These are phyloP conservation scores for Aptenodytes forsteri DNA, from an alignment of 2,113 vertebrate genomes.

Conservation along the genomic window DNA sequence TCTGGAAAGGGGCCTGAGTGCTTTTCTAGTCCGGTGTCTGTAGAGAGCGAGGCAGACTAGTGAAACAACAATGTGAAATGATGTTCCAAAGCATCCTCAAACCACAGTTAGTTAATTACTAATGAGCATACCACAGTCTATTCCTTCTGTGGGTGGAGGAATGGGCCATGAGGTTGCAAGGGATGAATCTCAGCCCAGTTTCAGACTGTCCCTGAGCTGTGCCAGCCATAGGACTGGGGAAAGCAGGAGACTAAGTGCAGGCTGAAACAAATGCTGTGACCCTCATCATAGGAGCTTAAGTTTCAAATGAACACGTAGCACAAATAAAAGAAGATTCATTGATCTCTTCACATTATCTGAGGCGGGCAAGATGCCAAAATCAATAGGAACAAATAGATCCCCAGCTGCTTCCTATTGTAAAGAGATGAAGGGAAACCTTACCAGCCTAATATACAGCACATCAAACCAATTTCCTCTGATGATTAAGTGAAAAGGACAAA, in stretches of 20 bases:
- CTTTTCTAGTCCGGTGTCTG: not conserved
- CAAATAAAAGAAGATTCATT: slow-evolving; percentile 23
- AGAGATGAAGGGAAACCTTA: slow-evolving; percentile 39
- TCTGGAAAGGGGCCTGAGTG: not conserved
- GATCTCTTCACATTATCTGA: not conserved
- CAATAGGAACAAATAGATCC: slow-evolving; percentile 43
- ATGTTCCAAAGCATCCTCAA: not conserved
- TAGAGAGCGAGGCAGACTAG: not conserved
- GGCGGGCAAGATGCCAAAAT: not conserved
- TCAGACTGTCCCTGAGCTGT: not conserved
- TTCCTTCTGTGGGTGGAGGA: not conserved
- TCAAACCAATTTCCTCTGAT: not conserved
- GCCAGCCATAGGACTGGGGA: not conserved
- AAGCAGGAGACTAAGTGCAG: not conserved
- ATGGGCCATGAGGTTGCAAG: not conserved
- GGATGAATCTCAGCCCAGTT: not conserved
- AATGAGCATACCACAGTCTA: not conserved
- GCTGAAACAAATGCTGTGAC: not conserved
- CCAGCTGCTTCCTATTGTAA: not conserved
- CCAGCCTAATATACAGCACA: not conserved
- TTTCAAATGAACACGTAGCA: not conserved
- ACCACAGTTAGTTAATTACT: not conserved
- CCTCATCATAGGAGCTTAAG: not conserved
- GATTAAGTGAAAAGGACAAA: slow-evolving; percentile 30
- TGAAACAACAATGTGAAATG: not conserved